phyloP scores from a whole-genome alignment of 2,888 invertebrate genomes.

The Lucinisca nassula region DNA sequence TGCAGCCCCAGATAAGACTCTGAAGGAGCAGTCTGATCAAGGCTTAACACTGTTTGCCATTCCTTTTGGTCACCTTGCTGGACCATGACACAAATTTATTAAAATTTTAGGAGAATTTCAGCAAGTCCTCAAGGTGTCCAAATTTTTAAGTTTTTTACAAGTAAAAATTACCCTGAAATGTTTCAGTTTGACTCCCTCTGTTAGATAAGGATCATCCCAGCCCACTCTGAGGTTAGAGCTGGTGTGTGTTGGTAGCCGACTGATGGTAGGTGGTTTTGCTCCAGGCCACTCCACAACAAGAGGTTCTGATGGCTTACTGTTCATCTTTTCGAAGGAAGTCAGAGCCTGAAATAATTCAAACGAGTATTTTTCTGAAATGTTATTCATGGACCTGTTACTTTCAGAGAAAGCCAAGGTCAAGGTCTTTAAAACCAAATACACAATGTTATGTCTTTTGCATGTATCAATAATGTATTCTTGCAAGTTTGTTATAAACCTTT shows the following conservation, averaged over 20 bases:
- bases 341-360: slow-evolving; percentile 81
- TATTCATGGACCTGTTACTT: not conserved
- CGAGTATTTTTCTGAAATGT: not conserved
- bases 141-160: no score
- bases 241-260: slow-evolving; percentile 82
- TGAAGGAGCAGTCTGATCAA: no score
- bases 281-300: slow-evolving; percentile 88
- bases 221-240: slow-evolving; percentile 84
- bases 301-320: slow-evolving; percentile 87
- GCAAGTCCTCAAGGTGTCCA: no score
- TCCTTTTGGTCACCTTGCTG: no score
- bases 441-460: no score
- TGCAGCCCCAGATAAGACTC: no score
- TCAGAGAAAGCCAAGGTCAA: not conserved
- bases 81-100: no score
- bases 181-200: slow-evolving; percentile 87
- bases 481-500: no score
- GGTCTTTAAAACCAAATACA: no score
- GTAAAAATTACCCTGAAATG: slow-evolving; percentile 86
- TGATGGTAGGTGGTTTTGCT: slow-evolving; percentile 82
- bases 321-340: slow-evolving; percentile 83
- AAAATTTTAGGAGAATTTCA: no score
- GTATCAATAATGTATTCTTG: no score
- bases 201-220: slow-evolving; percentile 86
- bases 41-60: no score